A percentile compares a stretch with the other conserved stretches of the same genome.
phyloP scores from a whole-genome alignment of 2,797 vertebrate species.

The Lagorchestes hirsutus region DNA sequence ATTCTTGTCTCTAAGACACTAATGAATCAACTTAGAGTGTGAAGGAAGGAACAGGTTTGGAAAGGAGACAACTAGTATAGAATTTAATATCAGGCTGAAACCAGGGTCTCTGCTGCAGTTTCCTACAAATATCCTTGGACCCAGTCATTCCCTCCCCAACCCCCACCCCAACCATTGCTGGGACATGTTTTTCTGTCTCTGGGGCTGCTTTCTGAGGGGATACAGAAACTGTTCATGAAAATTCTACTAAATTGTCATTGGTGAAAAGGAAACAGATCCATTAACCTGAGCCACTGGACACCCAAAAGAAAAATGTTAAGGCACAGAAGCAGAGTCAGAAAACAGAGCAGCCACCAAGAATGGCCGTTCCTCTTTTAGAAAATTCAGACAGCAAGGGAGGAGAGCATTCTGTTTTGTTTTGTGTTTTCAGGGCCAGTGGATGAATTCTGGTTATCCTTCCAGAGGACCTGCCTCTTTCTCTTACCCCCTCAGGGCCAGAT shows the following conservation, averaged over 20 bases:
- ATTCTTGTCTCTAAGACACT: conserved; percentile 58
- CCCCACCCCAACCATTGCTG: neutral
- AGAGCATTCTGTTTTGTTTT: neutral
- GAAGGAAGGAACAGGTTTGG: conserved; percentile 29
- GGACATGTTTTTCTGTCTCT: neutral
- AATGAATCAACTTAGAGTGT: conserved; percentile 59
- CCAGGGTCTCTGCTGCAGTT: neutral
- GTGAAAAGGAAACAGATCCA: fast-evolving
- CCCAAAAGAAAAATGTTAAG: neutral
- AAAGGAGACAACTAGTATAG: neutral
- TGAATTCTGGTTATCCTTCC: neutral
- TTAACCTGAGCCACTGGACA: neutral
- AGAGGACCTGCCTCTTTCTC: neutral
- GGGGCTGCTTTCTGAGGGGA: neutral
- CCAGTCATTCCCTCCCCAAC: neutral
- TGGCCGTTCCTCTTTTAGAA: neutral
- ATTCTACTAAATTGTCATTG: neutral
- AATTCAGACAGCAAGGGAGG: neutral
- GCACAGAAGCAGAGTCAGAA: neutral
- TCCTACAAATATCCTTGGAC: neutral
- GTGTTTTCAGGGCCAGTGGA: neutral
- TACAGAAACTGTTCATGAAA: neutral
- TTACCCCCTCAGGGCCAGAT: neutral
- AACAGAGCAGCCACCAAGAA: neutral
- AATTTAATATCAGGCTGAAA: conserved; percentile 20